Base-by-base conservation (phyloP, 2,797 vertebrate genomes). In the Tarsius wallacei region DNA sequence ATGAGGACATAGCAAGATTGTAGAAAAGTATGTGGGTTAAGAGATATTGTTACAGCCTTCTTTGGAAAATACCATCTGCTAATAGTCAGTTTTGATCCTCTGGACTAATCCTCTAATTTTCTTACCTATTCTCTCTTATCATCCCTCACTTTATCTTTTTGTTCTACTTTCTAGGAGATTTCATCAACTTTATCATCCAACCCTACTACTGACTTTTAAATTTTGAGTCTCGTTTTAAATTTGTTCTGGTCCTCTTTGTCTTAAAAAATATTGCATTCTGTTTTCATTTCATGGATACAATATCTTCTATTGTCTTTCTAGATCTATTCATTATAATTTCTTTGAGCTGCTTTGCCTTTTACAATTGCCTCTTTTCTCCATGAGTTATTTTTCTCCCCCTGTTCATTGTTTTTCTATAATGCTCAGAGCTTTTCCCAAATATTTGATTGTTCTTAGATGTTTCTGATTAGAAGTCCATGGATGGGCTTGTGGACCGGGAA, bases 51-150 rank as follows among this genome's bases (percentile, higher is more conserved):
- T 36, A 61, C 19, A 88, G 24, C n/a, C 22, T 4, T 83, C 86
- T 84, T 90, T n/a, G 83, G 74, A 61, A 95, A 96, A 74, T 22
- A 61, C 14, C 73, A 59, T 28, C 51, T 73, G 70, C 82, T 89
- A 49, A 57, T 49, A 83, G 71, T 89, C 66, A 68, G 33, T 87
- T 90, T 87, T 87, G 81, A 87, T 87, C 26, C 28, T 93, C 77
- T 88, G 57, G 24, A 63, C 51, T 73, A 97, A 94, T 84, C 68
- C 63, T 90, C 47, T 90, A 53, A 86, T 90, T 96, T 87, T 86
- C 81, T 66, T 47, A 90, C 55, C 81, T 81, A 26, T 74, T 88
- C n/a, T 78, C 15, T 28, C 2, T 87, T 74, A 49, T 68, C 83
- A 57, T 66, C n/a, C 31, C 33, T 86, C 73, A 87, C 42, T 84